phyloP scores from a whole-genome alignment of 2,113 vertebrate species.

The Larimichthys polyactis region DNA sequence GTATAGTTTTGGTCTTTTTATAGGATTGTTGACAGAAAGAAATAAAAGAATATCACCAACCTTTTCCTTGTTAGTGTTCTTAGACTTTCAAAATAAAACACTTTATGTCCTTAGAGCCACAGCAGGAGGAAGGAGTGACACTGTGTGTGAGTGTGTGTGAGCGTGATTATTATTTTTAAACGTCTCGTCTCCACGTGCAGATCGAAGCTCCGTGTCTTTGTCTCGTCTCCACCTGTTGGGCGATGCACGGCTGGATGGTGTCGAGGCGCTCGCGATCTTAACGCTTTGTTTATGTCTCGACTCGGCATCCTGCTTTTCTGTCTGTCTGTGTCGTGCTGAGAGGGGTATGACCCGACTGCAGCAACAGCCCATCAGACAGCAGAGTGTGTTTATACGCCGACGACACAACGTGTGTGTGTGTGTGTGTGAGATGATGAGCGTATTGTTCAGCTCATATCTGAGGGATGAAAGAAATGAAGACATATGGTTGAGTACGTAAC shows the following conservation, averaged over 20 bases:
- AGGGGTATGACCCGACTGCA: constrained; percentile 26
- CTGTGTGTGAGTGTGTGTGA: background rate
- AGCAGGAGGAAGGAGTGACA: background rate
- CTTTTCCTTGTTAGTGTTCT: no score
- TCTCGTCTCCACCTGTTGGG: constrained; percentile 6
- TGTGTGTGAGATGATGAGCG: background rate
- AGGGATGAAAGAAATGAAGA: constrained; percentile 7
- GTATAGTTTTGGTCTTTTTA: background rate
- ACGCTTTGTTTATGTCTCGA: constrained; percentile 35
- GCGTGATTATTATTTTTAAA: background rate
- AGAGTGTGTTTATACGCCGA: background rate
- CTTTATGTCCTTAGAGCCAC: background rate
- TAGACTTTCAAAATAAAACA: background rate
- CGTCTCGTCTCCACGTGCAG: background rate
- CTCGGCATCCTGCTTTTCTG: constrained; percentile 31
- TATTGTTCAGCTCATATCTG: background rate
- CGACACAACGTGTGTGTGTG: background rate
- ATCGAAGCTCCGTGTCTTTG: background rate
- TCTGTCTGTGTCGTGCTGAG: constrained; percentile 22
- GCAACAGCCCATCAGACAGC: constrained; percentile 49
- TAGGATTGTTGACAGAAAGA: background rate
- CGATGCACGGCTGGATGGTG: background rate
- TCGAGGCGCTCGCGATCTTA: background rate
- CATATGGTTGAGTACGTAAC: background rate
- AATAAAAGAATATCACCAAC: background rate